phyloP scores from a whole-genome alignment of 1,140 invertebrate species.

The Pararge aegeria region DNA sequence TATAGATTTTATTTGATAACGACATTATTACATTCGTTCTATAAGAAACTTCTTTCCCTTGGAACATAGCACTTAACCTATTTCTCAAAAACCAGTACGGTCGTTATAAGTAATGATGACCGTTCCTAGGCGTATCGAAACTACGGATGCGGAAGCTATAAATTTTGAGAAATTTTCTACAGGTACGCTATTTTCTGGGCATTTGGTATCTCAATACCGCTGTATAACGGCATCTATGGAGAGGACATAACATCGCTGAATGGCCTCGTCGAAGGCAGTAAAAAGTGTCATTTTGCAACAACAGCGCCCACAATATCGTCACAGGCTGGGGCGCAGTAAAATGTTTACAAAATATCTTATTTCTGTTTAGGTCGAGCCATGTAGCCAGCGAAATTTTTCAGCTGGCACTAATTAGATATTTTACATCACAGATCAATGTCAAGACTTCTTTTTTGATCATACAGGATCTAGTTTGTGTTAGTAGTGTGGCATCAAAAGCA shows the following conservation, averaged over 20 bases:
- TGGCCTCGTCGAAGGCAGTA: slow-evolving; percentile 56
- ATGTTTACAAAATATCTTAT: slow-evolving; percentile 68
- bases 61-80: not conserved
- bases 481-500: too few relatives aligned
- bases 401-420: not conserved
- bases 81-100: not conserved
- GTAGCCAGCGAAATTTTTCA: slow-evolving; percentile 17
- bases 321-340: slow-evolving; percentile 67
- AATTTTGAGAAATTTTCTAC: slow-evolving; percentile 22
- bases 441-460: too few relatives aligned
- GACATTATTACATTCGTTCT: too few relatives aligned
- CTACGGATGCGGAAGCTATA: slow-evolving; percentile 20
- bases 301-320: slow-evolving; percentile 65
- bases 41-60: not conserved
- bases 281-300: slow-evolving; percentile 63
- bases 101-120: slow-evolving; percentile 4
- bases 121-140: slow-evolving; percentile 1
- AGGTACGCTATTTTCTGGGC: slow-evolving; percentile 25
- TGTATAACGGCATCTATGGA: slow-evolving; percentile 34
- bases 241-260: slow-evolving; percentile 32
- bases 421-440: not conserved
- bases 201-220: slow-evolving; percentile 26
- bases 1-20: too few relatives aligned
- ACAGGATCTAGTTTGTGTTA: too few relatives aligned
- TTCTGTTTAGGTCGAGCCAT: slow-evolving; percentile 44